A percentile compares a stretch with the other conserved stretches of the same genome.
Conservation (phyloP, 2,113 vertebrate genomes). For the Rhinolophus sinicus region DNA sequence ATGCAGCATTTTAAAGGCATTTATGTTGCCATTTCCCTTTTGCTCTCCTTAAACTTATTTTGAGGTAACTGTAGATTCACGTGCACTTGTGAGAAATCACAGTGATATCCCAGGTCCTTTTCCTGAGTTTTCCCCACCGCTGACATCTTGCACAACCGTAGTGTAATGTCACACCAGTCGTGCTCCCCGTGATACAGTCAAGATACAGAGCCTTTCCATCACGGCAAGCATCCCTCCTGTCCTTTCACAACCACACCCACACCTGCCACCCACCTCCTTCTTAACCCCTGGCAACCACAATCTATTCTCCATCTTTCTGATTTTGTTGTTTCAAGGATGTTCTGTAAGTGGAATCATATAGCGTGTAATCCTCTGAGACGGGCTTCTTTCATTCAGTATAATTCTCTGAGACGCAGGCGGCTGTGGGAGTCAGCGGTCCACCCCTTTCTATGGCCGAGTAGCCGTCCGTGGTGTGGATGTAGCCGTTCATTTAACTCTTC, state of each 20-base stretch:
- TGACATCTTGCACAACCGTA: fast-evolving
- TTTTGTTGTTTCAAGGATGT: not conserved
- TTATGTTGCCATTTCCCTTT: not conserved
- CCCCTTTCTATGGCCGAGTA: too few relatives aligned
- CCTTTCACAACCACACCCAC: not conserved
- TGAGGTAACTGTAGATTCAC: not conserved
- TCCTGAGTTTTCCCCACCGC: fast-evolving
- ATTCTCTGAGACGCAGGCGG: not conserved
- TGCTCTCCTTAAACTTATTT: not conserved
- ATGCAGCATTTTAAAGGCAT: not conserved
- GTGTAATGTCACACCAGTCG: fast-evolving
- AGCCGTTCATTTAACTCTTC: not conserved
- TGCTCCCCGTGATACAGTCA: fast-evolving
- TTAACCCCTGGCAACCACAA: fast-evolving
- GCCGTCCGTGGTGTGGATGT: fast-evolving
- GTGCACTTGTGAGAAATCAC: not conserved
- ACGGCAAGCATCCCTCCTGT: too few relatives aligned
- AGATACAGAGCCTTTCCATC: not conserved
- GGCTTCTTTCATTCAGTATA: not conserved
- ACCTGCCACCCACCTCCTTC: not conserved
- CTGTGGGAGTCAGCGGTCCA: not conserved
- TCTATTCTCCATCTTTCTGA: not conserved
- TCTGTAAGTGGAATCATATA: fast-evolving
- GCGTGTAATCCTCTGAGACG: not conserved
- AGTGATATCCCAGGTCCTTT: fast-evolving